A percentile compares a stretch with the other conserved stretches of the same genome.
Evolutionary conservation across 2,888 invertebrate species (phyloP).

Genomic region (Dendrolimus pini): DNA sequence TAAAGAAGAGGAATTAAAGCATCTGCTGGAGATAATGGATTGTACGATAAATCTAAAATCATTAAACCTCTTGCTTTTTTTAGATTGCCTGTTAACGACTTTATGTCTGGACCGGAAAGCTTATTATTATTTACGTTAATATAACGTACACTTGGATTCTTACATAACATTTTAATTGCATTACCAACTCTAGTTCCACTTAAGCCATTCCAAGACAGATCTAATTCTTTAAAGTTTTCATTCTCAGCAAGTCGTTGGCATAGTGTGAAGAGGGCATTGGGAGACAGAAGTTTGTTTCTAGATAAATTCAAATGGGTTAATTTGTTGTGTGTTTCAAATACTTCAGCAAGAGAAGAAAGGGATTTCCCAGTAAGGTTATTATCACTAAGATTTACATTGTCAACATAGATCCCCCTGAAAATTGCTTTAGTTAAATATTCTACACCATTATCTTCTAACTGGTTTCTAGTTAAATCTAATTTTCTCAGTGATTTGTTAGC

Average conservation of each 20-base stretch:
- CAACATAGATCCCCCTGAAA: slow-evolving; percentile 17
- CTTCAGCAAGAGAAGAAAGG: slow-evolving; percentile 25
- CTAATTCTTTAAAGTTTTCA: slow-evolving; percentile 23
- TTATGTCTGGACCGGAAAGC: slow-evolving; percentile 24
- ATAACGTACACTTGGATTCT: slow-evolving; percentile 20
- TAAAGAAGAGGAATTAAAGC: slow-evolving; percentile 23
- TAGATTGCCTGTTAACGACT: slow-evolving; percentile 19
- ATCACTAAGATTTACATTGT: slow-evolving; percentile 25
- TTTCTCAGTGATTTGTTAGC: slow-evolving; percentile 21
- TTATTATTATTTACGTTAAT: slow-evolving; percentile 34
- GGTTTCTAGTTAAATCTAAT: slow-evolving; percentile 29
- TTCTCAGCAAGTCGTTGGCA: slow-evolving; percentile 23
- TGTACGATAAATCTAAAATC: slow-evolving; percentile 34
- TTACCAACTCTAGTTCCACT: slow-evolving; percentile 25
- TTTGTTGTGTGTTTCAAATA: slow-evolving; percentile 22
- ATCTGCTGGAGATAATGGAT: slow-evolving; percentile 29
- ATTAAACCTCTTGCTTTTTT: slow-evolving; percentile 23
- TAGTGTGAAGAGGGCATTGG: slow-evolving; percentile 22
- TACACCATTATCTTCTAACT: slow-evolving; percentile 32
- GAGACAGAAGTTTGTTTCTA: slow-evolving; percentile 28
- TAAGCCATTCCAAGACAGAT: slow-evolving; percentile 33
- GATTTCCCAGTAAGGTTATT: slow-evolving; percentile 25
- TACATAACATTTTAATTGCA: slow-evolving; percentile 22
- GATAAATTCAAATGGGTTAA: slow-evolving; percentile 35
- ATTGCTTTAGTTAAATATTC: slow-evolving; percentile 24